Percentiles rank a stretch among this genome's conserved stretches.
Conservation (phyloP, 2,113 vertebrate genomes). For the Dunckerocampus dactyliophorus region DNA sequence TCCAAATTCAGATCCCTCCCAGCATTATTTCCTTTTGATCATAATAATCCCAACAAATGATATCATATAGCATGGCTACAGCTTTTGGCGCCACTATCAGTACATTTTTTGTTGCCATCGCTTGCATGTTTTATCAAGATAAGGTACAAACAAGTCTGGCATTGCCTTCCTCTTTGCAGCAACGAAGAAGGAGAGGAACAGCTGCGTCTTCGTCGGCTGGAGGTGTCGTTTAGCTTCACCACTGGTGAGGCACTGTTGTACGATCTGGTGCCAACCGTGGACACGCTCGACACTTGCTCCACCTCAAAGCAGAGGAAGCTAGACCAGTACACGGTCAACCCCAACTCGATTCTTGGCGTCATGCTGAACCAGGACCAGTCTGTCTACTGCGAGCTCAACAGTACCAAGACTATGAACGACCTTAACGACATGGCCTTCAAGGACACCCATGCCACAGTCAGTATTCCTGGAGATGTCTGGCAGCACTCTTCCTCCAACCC, state of each 20-base stretch:
- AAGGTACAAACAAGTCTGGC: neutral
- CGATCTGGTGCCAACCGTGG: conserved; percentile 41
- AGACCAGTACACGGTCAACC: conserved; percentile 26
- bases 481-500: neutral
- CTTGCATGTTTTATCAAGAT: neutral
- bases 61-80: too few species aligned
- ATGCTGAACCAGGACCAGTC: conserved; percentile 71
- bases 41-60: neutral
- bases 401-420: conserved; percentile 39
- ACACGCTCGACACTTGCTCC: conserved; percentile 31
- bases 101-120: neutral
- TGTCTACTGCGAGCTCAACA: conserved; percentile 56
- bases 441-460: conserved; percentile 65
- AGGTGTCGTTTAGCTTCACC: conserved; percentile 76
- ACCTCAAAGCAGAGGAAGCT: conserved; percentile 41
- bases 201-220: conserved; percentile 69
- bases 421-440: conserved; percentile 61
- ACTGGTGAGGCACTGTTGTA: conserved; percentile 77
- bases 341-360: conserved; percentile 69
- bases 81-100: neutral
- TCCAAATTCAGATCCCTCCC: too few species aligned
- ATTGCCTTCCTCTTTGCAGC: conserved; percentile 36
- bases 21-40: neutral
- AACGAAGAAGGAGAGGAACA: conserved; percentile 81
- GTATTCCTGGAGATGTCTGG: conserved; percentile 46